Base-by-base conservation (phyloP, 30 jellyfish, hydroid and myxozoan species). In the Aurelia coerulea region DNA sequence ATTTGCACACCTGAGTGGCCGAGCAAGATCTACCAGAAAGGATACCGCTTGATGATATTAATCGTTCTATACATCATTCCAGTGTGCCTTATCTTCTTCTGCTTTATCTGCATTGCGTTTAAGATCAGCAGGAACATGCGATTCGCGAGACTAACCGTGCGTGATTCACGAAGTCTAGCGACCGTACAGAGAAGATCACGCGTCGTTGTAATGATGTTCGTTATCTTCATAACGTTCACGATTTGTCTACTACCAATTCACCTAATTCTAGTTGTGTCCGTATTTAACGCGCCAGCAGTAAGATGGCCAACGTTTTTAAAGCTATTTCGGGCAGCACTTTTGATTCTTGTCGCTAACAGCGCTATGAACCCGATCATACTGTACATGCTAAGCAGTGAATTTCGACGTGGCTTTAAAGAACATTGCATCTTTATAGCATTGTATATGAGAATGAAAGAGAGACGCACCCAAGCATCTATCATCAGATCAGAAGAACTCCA, bases 331-430 rank as follows among this genome's bases (percentile, higher is more conserved):
- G 69, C 76, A 2, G 68, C 96, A 17, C 42, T 87, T 0, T 84
- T 96, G 16, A 51, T 95, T 34, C 69, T 95, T 8, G 58, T 90
- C 33, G 87, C 97, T 67, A 90, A 95, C 86, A 91, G 98, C 52
- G 83, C 81, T 1, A 83, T 90, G 97, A 95, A 95, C 68, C 99
- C 99, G 65, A 79, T 95, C 76, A 95, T 95, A 39, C 86, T 95
- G 51, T 90, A 70, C 75, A 72, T 72, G 7, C 83, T 95, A 68
- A 90, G 99, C 73, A 76, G 88, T 62, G 98, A 90, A 16, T 90
- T 80, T 81, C 76, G 84, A 68, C 54, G 80, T 16, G 98, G 98
- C 33, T 90, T 90, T 84, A 82, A 68, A 17, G 79, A 75, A n/a
- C 60, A 90, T 31, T 83, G 91, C 70, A 34, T 81, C 51, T 89